These are phyloP conservation scores for Meghimatium bilineatum DNA, from an alignment of 2,888 invertebrate genomes.

Conservation along the genomic window DNA sequence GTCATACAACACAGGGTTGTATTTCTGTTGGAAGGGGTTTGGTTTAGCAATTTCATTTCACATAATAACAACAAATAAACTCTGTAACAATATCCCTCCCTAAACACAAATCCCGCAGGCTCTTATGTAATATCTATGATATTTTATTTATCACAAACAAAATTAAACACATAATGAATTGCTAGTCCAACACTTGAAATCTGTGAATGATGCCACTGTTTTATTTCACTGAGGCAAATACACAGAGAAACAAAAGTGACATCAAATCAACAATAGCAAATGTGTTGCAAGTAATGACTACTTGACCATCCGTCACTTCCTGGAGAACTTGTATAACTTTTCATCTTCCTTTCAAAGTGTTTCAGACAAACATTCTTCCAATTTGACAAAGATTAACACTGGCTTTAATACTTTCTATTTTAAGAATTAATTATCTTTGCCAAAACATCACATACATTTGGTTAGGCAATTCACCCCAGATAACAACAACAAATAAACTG, in stretches of 20 bases:
- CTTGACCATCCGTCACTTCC: neutral
- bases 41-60: neutral
- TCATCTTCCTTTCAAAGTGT: neutral
- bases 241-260: slow-evolving; percentile 8
- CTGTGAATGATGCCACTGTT: no score
- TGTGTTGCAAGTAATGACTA: neutral
- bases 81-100: no score
- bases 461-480: neutral
- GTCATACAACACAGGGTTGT: no score
- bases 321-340: neutral
- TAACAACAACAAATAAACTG: neutral
- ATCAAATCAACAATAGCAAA: neutral
- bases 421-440: neutral
- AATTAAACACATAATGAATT: no score
- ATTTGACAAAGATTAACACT: neutral
- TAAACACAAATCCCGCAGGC: neutral
- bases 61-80: neutral
- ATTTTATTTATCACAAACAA: no score
- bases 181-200: no score
- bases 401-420: no score
- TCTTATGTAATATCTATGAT: no score
- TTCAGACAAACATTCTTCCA: neutral
- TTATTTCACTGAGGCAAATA: slow-evolving; percentile 19
- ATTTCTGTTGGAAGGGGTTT: no score
- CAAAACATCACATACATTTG: neutral